Evolutionary conservation across 2,888 invertebrate species (phyloP), one percentile per base, ranked within the genome.

Genomic region (Andrena flavipes): DNA sequence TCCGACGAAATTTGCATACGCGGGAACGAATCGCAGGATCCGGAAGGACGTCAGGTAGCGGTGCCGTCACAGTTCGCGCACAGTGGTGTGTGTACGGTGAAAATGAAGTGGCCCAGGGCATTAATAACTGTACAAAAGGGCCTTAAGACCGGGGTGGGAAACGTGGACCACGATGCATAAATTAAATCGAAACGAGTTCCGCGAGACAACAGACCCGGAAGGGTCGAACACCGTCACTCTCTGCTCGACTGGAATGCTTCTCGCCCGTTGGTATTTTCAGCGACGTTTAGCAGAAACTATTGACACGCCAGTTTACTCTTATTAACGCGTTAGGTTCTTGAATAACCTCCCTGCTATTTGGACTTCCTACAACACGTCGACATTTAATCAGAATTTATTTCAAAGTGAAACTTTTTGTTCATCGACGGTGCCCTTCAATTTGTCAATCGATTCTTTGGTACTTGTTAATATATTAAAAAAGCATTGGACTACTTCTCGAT

Each of bases 91-190:
- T 76, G 86, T 80, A 87, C 85, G 86, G 90, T 88, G 91, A 92
- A 92, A 92, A 92, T 93, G 93, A 93, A 92, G 92, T 92, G 92
- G 91, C 91, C 90, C 90, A 87, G 88, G 91, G 91, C 91, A 91
- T 92, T 92, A 93, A 93, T 93, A 93, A 91, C 90, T 91, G 85
- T 84, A 93, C 91, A 92, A 92, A 91, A 86, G 91, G 90, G 87
- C 89, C 81, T 89, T 82, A 88, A 89, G 85, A 85, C 82, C 87
- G 75, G 84, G 84, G 84, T 84, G 89, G 88, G 85, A 89, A 87
- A 84, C 83, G 84, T 76, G 87, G 86, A 83, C 84, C 82, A 80
- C 80, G 87, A 89, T 89, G 88, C 86, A 89, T 91, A 91, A 91
- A 91, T 92, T 92, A 89, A 90, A 88, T 89, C 85, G 80, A 89